Evolutionary conservation across 2,113 vertebrate species (phyloP).

Genomic region (Alligator sinensis): DNA sequence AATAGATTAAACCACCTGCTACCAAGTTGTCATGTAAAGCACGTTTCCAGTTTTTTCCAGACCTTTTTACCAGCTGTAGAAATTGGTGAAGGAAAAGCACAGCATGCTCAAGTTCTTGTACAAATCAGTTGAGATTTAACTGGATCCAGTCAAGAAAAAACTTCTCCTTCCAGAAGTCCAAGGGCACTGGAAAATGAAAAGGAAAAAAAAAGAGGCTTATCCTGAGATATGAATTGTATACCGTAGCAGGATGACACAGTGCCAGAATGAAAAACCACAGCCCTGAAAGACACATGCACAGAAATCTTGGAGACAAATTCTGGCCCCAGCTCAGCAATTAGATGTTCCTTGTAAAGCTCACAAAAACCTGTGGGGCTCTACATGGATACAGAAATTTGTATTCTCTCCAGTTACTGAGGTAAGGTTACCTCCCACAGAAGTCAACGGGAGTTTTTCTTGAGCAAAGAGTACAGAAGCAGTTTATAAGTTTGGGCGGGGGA

Average conservation of each 20-base stretch:
- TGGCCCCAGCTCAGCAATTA: not conserved
- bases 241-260: not conserved
- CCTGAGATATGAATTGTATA: not conserved
- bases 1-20: slow-evolving; percentile 21
- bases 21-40: slow-evolving; percentile 34
- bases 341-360: not conserved
- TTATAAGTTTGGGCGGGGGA: not conserved
- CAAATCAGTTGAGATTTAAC: slow-evolving; percentile 8
- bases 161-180: not conserved
- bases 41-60: slow-evolving; percentile 40
- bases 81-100: not conserved
- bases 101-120: slow-evolving; percentile 2
- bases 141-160: not conserved
- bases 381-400: not conserved
- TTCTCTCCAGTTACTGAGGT: not conserved
- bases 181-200: not conserved
- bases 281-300: not conserved
- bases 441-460: slow-evolving; percentile 6
- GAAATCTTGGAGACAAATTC: not conserved
- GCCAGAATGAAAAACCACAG: accelerated
- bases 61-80: slow-evolving; percentile 18
- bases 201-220: not conserved
- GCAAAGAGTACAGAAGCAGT: not conserved
- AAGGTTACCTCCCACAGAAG: not conserved
- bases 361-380: not conserved